Conservation (phyloP, 1,140 invertebrate species). For the Zaprionus vittiger region DNA sequence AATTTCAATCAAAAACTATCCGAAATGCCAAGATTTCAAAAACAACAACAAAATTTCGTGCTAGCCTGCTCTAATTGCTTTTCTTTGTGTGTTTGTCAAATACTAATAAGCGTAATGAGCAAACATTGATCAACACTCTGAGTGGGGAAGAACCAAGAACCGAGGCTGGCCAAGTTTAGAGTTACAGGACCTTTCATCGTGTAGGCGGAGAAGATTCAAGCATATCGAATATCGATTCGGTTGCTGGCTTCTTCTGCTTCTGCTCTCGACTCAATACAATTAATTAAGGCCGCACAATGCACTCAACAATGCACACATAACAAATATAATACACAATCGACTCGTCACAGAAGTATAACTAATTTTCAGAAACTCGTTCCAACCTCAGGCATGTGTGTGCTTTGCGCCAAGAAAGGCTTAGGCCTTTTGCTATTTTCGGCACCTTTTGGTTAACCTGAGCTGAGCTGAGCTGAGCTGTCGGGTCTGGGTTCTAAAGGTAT, state of each 20-base stretch:
- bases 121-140: background rate
- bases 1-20: too few species aligned
- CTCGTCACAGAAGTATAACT: constrained; percentile 38
- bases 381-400: constrained; percentile 64
- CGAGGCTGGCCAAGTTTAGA: constrained; percentile 29
- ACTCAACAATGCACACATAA: constrained; percentile 52
- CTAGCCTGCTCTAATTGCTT: background rate
- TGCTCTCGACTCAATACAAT: constrained; percentile 53
- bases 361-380: constrained; percentile 49
- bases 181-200: constrained; percentile 41
- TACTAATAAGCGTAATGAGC: constrained; percentile 24
- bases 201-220: constrained; percentile 23
- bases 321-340: background rate
- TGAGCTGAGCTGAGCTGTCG: constrained; percentile 22
- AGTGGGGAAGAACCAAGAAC: background rate
- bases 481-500: constrained; percentile 17
- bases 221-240: constrained; percentile 48
- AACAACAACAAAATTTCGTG: too few species aligned
- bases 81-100: background rate
- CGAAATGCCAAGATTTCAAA: too few species aligned
- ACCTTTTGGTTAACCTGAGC: constrained; percentile 82
- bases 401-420: constrained; percentile 45
- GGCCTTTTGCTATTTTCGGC: constrained; percentile 81
- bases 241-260: too few species aligned
- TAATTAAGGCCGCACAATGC: constrained; percentile 64